A percentile compares a stretch with the other conserved stretches of the same genome.
Evolutionary conservation across 2,797 vertebrate genomes (phyloP).

Genomic region (Lophotriccus pileatus): DNA sequence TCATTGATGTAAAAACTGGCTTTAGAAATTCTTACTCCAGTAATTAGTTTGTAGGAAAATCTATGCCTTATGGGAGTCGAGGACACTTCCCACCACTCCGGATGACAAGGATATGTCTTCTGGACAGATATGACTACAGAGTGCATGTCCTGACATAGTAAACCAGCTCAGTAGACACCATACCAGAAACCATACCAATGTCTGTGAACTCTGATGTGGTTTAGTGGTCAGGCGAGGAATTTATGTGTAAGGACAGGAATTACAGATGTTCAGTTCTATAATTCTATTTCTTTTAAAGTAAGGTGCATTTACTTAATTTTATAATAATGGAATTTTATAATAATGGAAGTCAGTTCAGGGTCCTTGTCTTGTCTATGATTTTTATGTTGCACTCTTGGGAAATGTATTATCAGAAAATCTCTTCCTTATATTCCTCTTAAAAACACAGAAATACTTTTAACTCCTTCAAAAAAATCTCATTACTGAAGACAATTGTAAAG

Average conservation of each 20-base stretch:
- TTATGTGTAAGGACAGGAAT: background rate
- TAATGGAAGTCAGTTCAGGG: background rate
- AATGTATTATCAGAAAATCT: background rate
- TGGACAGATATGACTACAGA: background rate
- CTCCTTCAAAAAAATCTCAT: background rate
- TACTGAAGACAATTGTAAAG: background rate
- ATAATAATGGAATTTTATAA: background rate
- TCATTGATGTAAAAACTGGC: background rate
- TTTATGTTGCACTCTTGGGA: background rate
- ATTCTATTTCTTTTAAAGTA: background rate
- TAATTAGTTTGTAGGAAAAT: background rate
- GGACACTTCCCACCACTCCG: background rate
- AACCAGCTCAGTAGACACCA: background rate
- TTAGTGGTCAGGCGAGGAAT: background rate
- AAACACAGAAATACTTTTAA: background rate
- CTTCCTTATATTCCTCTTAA: background rate
- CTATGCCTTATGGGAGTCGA: background rate
- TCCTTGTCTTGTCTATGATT: background rate
- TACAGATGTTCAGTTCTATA: background rate
- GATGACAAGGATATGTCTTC: background rate
- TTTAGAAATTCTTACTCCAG: background rate
- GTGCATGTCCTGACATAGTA: background rate
- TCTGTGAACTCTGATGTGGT: rapidly evolving
- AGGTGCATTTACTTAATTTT: background rate
- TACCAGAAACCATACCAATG: background rate